Evolutionary conservation across 2,888 invertebrate genomes (phyloP).

Genomic region (Azorinus chamasolen): DNA sequence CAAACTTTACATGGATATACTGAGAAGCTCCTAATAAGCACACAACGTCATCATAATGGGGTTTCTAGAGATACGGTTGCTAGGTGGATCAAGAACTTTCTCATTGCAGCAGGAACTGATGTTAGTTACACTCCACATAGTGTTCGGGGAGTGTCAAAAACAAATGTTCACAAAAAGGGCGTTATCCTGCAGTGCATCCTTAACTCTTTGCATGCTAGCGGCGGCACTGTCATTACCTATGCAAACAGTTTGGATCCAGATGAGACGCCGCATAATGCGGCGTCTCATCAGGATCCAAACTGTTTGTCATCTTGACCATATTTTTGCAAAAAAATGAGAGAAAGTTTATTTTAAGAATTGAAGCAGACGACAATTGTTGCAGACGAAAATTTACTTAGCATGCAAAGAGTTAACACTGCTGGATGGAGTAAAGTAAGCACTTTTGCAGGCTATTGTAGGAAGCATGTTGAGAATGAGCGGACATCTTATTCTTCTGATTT

Average conservation of each 20-base stretch:
- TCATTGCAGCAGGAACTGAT: background rate
- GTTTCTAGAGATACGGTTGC: background rate
- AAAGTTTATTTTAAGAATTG: no score
- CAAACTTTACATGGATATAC: background rate
- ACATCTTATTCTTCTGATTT: no score
- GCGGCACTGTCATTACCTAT: no score
- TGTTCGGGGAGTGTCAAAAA: background rate
- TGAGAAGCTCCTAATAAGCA: slow-evolving; percentile 3
- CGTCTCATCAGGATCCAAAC: no score
- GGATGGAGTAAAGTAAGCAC: slow-evolving; percentile 7
- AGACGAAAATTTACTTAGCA: no score
- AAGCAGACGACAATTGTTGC: no score
- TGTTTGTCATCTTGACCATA: no score
- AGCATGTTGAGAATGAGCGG: background rate
- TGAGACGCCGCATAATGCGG: no score
- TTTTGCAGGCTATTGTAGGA: background rate
- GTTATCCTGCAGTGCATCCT: background rate
- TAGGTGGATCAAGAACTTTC: background rate
- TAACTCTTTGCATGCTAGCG: no score
- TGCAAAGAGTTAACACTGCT: slow-evolving; percentile 1
- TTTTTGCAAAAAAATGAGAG: no score
- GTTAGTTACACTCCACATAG: background rate
- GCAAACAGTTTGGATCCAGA: no score
- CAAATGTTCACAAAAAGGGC: background rate
- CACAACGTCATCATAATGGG: background rate